A percentile compares a stretch with the other conserved stretches of the same genome.
Evolutionary conservation across 2,113 vertebrate species (phyloP).

Genomic region (Actenoides hombroni): DNA sequence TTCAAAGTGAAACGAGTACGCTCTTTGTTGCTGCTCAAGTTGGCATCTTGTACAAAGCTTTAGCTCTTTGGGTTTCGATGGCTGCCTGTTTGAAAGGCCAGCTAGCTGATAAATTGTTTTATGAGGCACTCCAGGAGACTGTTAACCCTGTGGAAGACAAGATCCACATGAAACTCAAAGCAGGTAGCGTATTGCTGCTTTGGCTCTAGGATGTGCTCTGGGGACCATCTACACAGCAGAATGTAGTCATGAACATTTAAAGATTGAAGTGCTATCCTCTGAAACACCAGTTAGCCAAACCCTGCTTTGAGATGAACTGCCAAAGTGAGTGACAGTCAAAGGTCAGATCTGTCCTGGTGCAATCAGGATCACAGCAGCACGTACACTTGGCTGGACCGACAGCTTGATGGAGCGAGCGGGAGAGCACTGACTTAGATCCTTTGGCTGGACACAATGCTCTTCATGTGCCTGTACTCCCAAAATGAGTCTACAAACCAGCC

Average conservation of each 20-base stretch:
- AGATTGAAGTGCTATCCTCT: conserved; percentile 47
- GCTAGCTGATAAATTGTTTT: not conserved
- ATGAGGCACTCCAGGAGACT: not conserved
- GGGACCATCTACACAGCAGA: not conserved
- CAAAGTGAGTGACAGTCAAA: conserved; percentile 41
- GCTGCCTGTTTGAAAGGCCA: conserved; percentile 15
- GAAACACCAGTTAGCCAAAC: conserved; percentile 61
- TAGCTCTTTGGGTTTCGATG: not conserved
- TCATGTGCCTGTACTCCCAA: not conserved
- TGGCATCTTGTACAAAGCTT: not conserved
- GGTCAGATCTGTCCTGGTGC: not conserved
- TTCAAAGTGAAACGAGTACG: not conserved
- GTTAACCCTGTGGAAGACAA: conserved; percentile 16
- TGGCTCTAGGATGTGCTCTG: not conserved
- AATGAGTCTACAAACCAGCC: not conserved
- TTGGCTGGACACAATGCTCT: not conserved
- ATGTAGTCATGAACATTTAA: conserved; percentile 52
- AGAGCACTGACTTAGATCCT: not conserved
- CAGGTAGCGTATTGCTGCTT: not conserved
- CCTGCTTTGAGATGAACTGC: not conserved
- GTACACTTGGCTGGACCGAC: not conserved
- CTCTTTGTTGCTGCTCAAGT: not conserved
- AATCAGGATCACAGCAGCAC: not conserved
- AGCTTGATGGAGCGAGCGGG: not conserved
- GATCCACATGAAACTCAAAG: conserved; percentile 5